These are phyloP conservation scores for Antheraea pernyi DNA, from an alignment of 1,140 invertebrate genomes.

Conservation along the genomic window DNA sequence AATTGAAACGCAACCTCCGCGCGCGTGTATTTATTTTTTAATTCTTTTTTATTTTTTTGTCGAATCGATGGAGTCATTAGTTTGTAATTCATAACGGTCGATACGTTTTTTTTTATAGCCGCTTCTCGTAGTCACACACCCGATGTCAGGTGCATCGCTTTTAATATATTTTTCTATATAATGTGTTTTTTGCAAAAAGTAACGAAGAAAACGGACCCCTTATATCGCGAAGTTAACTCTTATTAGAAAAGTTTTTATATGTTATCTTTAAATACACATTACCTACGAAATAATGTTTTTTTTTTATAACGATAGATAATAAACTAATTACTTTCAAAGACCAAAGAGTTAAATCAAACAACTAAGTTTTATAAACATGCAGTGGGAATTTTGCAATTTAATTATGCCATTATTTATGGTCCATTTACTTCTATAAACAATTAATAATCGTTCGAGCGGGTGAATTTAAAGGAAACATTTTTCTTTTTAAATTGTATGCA, in stretches of 20 bases:
- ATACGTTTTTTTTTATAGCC: constrained; percentile 38
- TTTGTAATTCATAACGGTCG: constrained; percentile 65
- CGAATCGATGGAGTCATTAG: constrained; percentile 60
- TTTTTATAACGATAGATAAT: not conserved
- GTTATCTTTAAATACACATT: not conserved
- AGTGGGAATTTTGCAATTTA: not conserved
- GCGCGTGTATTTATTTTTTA: constrained; percentile 49
- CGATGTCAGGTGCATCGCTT: constrained; percentile 24
- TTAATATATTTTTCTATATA: constrained; percentile 30
- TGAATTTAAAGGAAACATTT: not conserved
- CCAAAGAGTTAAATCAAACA: not conserved
- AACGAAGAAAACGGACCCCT: constrained; percentile 12
- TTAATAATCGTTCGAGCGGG: not conserved
- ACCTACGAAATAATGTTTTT: not conserved
- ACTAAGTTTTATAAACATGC: not conserved
- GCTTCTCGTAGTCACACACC: constrained; percentile 10
- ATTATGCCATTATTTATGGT: not conserved
- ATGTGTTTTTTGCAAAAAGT: constrained; percentile 33
- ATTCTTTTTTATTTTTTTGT: constrained; percentile 37
- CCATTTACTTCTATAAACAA: not conserved
- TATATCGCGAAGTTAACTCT: not conserved
- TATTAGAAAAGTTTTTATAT: not conserved
- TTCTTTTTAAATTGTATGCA: not conserved
- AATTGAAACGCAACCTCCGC: constrained; percentile 44
- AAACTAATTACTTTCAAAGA: not conserved